Conservation (phyloP, 2,888 invertebrate species). For the Cheilosia pagana region DNA sequence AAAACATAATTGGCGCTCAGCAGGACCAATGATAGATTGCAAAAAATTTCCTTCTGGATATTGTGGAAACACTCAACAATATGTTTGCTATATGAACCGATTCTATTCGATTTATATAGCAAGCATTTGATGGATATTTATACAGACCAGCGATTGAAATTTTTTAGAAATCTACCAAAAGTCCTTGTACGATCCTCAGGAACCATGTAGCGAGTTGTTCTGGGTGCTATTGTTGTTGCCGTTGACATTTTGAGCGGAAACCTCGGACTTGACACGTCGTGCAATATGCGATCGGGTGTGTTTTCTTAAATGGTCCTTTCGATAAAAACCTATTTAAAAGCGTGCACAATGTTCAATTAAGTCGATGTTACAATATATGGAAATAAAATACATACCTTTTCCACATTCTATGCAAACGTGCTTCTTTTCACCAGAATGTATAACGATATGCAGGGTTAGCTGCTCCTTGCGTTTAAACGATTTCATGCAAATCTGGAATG, state of each 20-base stretch:
- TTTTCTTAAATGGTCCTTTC: slow-evolving; percentile 93
- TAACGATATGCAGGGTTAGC: slow-evolving; percentile 93
- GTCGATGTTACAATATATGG: background rate
- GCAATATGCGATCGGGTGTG: slow-evolving; percentile 94
- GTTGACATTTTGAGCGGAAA: slow-evolving; percentile 87
- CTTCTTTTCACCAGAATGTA: slow-evolving; percentile 94
- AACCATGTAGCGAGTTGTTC: slow-evolving; percentile 81
- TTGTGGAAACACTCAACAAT: slow-evolving; percentile 43
- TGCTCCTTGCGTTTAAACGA: slow-evolving; percentile 96
- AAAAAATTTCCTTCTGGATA: slow-evolving; percentile 78
- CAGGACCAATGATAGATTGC: slow-evolving; percentile 81
- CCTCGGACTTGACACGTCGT: slow-evolving; percentile 92
- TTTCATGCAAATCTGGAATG: slow-evolving; percentile 88
- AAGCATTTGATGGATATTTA: slow-evolving; percentile 28
- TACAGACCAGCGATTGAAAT: slow-evolving; percentile 77
- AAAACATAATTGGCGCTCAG: slow-evolving; percentile 78
- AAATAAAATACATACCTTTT: slow-evolving; percentile 86
- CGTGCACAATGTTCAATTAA: background rate
- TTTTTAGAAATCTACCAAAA: slow-evolving; percentile 83
- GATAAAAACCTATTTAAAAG: slow-evolving; percentile 87
- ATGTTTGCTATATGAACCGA: slow-evolving; percentile 53
- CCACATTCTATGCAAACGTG: slow-evolving; percentile 95
- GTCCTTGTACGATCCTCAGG: slow-evolving; percentile 85
- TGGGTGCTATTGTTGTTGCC: slow-evolving; percentile 82
- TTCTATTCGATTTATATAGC: slow-evolving; percentile 27